These are phyloP conservation scores for Ellobium chinense DNA, from an alignment of 2,888 invertebrate genomes.

Conservation along the genomic window DNA sequence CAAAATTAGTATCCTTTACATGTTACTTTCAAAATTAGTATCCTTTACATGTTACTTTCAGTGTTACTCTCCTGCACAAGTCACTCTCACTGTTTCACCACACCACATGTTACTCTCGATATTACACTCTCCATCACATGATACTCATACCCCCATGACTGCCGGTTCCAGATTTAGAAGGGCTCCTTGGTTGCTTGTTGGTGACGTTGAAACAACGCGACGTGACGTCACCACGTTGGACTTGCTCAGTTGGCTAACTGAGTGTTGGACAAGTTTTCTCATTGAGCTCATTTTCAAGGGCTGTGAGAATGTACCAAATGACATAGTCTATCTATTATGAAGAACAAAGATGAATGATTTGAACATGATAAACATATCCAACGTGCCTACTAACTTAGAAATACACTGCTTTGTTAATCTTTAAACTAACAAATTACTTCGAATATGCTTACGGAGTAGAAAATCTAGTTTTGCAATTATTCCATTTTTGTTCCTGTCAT, in stretches of 20 bases:
- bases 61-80: not conserved
- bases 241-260: constrained; percentile 64
- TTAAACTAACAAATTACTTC: too few relatives aligned
- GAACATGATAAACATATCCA: too few relatives aligned
- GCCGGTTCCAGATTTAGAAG: constrained; percentile 46
- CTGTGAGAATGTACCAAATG: too few relatives aligned
- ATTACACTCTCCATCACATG: too few relatives aligned
- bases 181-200: constrained; percentile 52
- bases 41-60: not conserved
- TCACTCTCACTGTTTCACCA: not conserved
- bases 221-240: constrained; percentile 50
- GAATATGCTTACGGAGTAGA: too few relatives aligned
- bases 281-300: constrained; percentile 6
- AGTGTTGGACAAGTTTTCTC: constrained; percentile 3
- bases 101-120: not conserved
- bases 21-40: not conserved
- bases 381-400: too few relatives aligned
- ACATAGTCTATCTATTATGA: too few relatives aligned
- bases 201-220: constrained; percentile 61
- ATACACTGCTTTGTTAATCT: too few relatives aligned
- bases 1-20: not conserved
- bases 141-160: not conserved
- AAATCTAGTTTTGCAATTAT: too few relatives aligned
- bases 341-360: too few relatives aligned
- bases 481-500: too few relatives aligned